Evolutionary conservation across 2,888 invertebrate species (phyloP).

Genomic region (Mamestra brassicae): DNA sequence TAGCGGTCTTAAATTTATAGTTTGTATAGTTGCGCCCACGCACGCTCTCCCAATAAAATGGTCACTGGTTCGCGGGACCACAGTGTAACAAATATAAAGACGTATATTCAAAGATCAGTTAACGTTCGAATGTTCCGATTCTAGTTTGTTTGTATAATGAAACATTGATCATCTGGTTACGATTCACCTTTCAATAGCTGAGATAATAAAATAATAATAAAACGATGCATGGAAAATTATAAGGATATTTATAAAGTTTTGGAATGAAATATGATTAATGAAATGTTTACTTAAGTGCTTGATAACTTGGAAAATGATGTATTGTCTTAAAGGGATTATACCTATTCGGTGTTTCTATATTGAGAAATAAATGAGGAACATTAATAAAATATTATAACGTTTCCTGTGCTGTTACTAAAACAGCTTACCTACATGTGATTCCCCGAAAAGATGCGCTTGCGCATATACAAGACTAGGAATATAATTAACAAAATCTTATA

Average conservation of each 20-base stretch:
- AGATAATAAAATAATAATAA: slow-evolving; percentile 62
- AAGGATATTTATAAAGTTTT: slow-evolving; percentile 18
- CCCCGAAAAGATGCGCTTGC: slow-evolving; percentile 17
- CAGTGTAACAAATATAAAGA: slow-evolving; percentile 79
- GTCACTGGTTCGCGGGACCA: slow-evolving; percentile 75
- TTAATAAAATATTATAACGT: slow-evolving; percentile 9
- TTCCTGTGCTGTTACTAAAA: slow-evolving; percentile 12
- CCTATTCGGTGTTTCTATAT: slow-evolving; percentile 1
- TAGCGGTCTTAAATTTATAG: slow-evolving; percentile 87
- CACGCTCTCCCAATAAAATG: slow-evolving; percentile 82
- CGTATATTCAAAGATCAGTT: slow-evolving; percentile 62
- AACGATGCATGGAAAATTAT: slow-evolving; percentile 17
- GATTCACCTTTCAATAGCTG: slow-evolving; percentile 56
- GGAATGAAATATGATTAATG: slow-evolving; percentile 52
- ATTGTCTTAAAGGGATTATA: slow-evolving; percentile 21
- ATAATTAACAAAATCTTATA: slow-evolving; percentile 11
- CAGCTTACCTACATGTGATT: slow-evolving; percentile 2
- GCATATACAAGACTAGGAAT: slow-evolving; percentile 10
- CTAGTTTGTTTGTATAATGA: slow-evolving; percentile 59
- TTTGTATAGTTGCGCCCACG: slow-evolving; percentile 85
- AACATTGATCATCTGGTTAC: slow-evolving; percentile 62
- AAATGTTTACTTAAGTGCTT: slow-evolving; percentile 28
- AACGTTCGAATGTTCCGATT: slow-evolving; percentile 52
- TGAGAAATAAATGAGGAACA: slow-evolving; percentile 30
- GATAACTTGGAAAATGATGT: slow-evolving; percentile 38